phyloP scores from a whole-genome alignment of 2,797 vertebrate species.

The Acanthurus lineatus region DNA sequence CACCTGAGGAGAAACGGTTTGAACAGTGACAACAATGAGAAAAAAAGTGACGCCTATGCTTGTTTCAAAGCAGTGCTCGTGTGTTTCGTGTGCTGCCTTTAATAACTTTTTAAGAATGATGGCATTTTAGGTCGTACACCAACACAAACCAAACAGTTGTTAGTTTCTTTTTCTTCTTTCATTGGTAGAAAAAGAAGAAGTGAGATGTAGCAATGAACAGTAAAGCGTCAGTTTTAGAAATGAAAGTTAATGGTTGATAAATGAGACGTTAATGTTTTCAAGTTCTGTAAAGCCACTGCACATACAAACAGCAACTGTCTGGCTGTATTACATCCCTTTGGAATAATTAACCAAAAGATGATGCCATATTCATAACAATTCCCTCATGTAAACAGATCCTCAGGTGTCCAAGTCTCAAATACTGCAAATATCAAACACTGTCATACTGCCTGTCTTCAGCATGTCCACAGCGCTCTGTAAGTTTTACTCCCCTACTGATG shows the following conservation, averaged over 20 bases:
- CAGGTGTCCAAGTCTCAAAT: background rate
- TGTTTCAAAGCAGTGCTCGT: background rate
- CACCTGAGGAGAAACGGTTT: conserved; percentile 83
- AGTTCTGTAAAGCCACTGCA: background rate
- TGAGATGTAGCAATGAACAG: background rate
- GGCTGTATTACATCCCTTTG: conserved; percentile 12
- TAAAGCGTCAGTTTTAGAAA: background rate
- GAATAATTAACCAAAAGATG: conserved; percentile 38
- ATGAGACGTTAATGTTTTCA: background rate
- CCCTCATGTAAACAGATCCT: conserved; percentile 5
- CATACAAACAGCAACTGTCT: background rate
- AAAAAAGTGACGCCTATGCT: too few relatives aligned
- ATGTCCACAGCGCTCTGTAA: too few relatives aligned
- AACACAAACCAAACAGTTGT: too few relatives aligned
- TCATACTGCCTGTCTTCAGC: too few relatives aligned
- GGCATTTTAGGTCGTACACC: too few relatives aligned
- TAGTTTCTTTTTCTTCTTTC: background rate
- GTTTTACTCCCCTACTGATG: too few relatives aligned
- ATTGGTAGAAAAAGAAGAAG: background rate
- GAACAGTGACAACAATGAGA: too few relatives aligned
- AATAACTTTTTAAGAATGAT: too few relatives aligned
- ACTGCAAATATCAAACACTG: too few relatives aligned
- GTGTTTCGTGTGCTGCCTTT: too few relatives aligned
- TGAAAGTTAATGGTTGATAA: rapidly evolving
- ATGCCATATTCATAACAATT: conserved; percentile 20